Percentiles rank a stretch among this genome's conserved stretches.
Evolutionary conservation across 2,797 vertebrate species (phyloP).

Genomic region (Catharus ustulatus): DNA sequence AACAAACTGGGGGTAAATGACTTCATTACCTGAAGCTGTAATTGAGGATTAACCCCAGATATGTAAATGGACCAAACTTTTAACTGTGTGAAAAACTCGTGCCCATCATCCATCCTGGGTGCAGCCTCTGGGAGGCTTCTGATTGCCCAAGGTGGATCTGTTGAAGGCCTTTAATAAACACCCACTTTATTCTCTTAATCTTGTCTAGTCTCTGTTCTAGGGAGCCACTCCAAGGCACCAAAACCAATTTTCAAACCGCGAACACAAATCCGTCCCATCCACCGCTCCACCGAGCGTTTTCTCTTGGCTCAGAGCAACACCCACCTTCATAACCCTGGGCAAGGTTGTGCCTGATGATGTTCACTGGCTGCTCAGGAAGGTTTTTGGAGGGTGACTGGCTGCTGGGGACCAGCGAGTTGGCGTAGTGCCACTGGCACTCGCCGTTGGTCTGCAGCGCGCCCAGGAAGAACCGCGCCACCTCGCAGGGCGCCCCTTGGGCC

Average conservation of each 20-base stretch:
- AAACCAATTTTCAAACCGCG: not conserved
- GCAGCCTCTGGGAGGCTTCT: not conserved
- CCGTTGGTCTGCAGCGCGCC: constrained; percentile 79
- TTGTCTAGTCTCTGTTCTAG: not conserved
- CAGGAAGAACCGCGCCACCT: constrained; percentile 83
- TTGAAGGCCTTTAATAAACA: not conserved
- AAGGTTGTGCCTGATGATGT: constrained; percentile 70
- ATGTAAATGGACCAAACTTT: not conserved
- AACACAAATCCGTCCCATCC: not conserved
- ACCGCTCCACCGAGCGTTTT: fast-evolving
- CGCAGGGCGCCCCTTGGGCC: constrained; percentile 79
- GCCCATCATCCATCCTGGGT: not conserved
- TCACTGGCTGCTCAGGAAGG: constrained; percentile 70
- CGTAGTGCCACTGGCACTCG: constrained; percentile 83
- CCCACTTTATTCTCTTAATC: not conserved
- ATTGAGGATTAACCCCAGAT: not conserved
- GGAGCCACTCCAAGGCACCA: not conserved
- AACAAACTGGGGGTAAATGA: not conserved
- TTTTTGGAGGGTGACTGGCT: constrained; percentile 75
- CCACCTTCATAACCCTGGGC: constrained; percentile 78
- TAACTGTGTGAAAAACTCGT: not conserved
- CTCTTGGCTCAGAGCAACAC: constrained; percentile 17
- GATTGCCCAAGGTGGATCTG: not conserved
- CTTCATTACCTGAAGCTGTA: not conserved
- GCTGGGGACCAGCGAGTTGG: constrained; percentile 74